Evolutionary conservation across 2,888 invertebrate species (phyloP).

Genomic region (Dicyrtomina minuta): DNA sequence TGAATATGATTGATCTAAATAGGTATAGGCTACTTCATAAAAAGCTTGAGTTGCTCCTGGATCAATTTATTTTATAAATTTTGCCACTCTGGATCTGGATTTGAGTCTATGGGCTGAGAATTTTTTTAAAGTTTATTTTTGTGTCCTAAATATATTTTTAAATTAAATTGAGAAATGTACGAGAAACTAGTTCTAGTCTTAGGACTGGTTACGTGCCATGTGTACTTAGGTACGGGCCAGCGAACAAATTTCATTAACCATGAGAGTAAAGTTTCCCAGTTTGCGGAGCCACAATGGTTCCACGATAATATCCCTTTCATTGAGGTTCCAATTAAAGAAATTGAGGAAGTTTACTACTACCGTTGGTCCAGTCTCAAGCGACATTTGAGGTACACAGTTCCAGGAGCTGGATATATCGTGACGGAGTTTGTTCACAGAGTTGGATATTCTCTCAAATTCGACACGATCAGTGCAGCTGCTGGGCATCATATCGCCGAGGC

Average conservation of each 20-base stretch:
- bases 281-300: constrained; percentile 47
- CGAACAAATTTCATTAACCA: constrained; percentile 25
- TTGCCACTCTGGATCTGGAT: too few species aligned
- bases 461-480: constrained; percentile 50
- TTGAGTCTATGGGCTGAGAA: too few species aligned
- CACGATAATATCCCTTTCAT: constrained; percentile 50
- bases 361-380: constrained; percentile 47
- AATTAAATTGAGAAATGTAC: too few species aligned
- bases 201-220: not conserved
- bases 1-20: too few species aligned
- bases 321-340: constrained; percentile 47
- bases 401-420: constrained; percentile 46
- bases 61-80: too few species aligned
- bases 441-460: constrained; percentile 47
- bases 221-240: not conserved
- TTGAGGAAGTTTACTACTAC: constrained; percentile 51
- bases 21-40: too few species aligned
- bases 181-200: not conserved
- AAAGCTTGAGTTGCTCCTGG: too few species aligned
- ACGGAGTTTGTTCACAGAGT: constrained; percentile 51
- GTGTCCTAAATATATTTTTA: too few species aligned
- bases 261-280: constrained; percentile 7
- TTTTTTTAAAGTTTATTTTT: too few species aligned
- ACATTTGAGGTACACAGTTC: constrained; percentile 47
- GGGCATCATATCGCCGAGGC: constrained; percentile 51